Percentiles rank a stretch among this genome's conserved stretches.
These are phyloP conservation scores for Chinchilla lanigera DNA, from an alignment of 2,113 vertebrate species.

Conservation along the genomic window DNA sequence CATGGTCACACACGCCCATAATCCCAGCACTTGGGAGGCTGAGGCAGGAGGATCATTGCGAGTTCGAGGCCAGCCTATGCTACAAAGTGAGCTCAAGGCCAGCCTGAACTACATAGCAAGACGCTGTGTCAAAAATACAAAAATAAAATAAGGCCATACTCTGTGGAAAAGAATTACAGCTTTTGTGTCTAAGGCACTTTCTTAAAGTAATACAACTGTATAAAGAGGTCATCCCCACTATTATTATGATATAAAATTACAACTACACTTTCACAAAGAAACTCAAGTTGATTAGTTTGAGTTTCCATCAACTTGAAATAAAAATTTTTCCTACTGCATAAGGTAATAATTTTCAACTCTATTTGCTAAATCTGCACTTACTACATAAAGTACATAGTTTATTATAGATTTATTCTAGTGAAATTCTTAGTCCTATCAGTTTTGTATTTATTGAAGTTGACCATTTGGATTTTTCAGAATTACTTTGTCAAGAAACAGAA, in stretches of 20 bases:
- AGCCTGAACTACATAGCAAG: no score
- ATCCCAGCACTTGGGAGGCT: no score
- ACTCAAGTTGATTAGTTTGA: constrained; percentile 29
- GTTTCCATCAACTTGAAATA: constrained; percentile 9
- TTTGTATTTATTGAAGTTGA: neutral
- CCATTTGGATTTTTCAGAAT: constrained; percentile 35
- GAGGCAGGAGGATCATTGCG: no score
- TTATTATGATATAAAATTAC: neutral
- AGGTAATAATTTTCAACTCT: constrained; percentile 9
- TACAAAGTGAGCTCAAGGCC: no score
- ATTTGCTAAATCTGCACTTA: constrained; percentile 3
- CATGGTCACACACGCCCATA: no score
- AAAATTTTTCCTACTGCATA: neutral
- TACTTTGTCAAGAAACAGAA: constrained; percentile 13
- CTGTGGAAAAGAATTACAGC: neutral
- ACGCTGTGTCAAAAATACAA: no score
- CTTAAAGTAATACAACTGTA: neutral
- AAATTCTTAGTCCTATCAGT: neutral
- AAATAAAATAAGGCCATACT: neutral
- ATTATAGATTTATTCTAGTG: neutral
- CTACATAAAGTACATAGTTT: neutral
- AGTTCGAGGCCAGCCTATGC: no score
- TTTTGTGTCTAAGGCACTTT: constrained; percentile 42
- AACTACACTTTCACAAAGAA: neutral
- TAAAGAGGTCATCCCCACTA: neutral